Evolutionary conservation across 2,888 invertebrate genomes (phyloP), one percentile per base, ranked within the genome.

Genomic region (Hydrotaea cyrtoneurina): DNA sequence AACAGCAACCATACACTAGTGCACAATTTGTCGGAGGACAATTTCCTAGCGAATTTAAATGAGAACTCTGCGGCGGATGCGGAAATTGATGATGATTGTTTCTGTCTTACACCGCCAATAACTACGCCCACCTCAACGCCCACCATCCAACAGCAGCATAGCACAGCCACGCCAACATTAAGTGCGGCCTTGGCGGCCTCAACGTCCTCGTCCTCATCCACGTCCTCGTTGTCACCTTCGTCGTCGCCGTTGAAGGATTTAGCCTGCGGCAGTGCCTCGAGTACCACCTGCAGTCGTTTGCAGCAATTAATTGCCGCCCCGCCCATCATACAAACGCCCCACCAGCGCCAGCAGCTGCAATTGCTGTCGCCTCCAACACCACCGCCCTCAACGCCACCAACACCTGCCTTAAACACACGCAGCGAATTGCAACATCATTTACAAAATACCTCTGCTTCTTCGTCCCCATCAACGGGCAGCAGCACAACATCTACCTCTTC

Each of bases 231-330:
- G 66, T 62, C 69, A 21, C 55, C 79, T 7, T 46, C 36, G 10
- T 5, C 75, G 13, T 69, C 81, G 19, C 76, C 71, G 17, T 39
- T 77, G n/a, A 43, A 76, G 72, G 76, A 77, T 21, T 73, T 53
- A 81, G 80, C 83, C 80, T 83, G 82, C 80, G 78, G 87, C 81
- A 81, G 81, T 50, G 77, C 76, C 77, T 55, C 59, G 75, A 84
- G 50, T 53, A 86, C 64, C 21, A 86, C 62, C 23, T 90, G 91
- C 88, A 91, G 91, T 87, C 90, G 91, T 87, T 86, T 91, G 89
- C 91, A 92, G 88, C 90, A 91, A 88, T 90, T 91, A 88, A 91
- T 91, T 88, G 87, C 89, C 78, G 89, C 91, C 87, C 91, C 90
- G 84, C 91, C 90, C 46, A 75, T 85, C n/a, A 78, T 86, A 73